Base-by-base conservation (phyloP, 2,113 vertebrate genomes). In the Camarhynchus parvulus region DNA sequence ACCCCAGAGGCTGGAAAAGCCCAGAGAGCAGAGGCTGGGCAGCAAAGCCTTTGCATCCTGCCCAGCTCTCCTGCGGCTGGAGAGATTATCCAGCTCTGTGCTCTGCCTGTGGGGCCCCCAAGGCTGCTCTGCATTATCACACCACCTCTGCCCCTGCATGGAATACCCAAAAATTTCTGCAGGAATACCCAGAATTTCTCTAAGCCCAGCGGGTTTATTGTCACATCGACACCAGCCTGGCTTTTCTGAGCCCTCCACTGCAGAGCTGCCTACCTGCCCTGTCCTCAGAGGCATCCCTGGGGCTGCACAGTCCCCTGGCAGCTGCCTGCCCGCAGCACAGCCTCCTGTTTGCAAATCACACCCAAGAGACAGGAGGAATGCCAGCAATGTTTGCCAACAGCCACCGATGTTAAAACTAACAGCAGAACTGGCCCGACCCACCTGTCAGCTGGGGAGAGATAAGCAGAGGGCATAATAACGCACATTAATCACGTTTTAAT, bases 171-270 rank as follows among this genome's bases (percentile, higher is more conserved):
- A 7, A 7, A 2, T 4, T 10, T 11, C 13, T 24, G 5, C 1
- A 8, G 80, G 37, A 63, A 55, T 0, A 12, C 27, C 15, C 81
- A 6, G 2, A 15, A 1, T 3, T 10, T 9, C 16, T 27, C 62
- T 1, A 2, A 70, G 1, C 15, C 7, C 1, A 1, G 4, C 0
- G 23, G 19, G 13, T 67, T 62, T 52, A 21, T 10, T 7, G 22
- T 2, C 37, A 13, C 74, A 25, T 2, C 19, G 42, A 22, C 53
- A 35, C n/a, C n/a, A 69, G 42, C 37, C 37, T 58, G 59, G 50
- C 46, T 50, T 76, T 21, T 5, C 7, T 3, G 20, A 25, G 22
- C n/a, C 30, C 53, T 67, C 6, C 20, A 9, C 20, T 22, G 47
- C 35, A 8, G 66, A 15, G 49, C 55, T 86, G 66, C 23, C 41